Evolutionary conservation across 2,888 invertebrate genomes (phyloP).

Genomic region (Creontiades dilutus): DNA sequence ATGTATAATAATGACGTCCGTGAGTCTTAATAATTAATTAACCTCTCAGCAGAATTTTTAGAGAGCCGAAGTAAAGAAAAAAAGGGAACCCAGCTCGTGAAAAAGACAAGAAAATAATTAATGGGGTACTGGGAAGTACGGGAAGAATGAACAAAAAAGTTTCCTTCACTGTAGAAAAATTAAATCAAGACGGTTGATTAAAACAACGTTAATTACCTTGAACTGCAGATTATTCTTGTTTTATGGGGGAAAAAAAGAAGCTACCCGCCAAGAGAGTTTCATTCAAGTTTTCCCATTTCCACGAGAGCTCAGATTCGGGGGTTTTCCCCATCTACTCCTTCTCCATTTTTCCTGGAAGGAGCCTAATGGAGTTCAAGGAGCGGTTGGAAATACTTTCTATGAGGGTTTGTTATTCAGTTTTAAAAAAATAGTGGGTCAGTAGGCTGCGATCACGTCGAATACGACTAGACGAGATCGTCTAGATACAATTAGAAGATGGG

Average conservation of each 20-base stretch:
- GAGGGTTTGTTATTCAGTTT: too few relatives aligned
- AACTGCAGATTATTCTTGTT: slow-evolving; percentile 62
- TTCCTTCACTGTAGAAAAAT: slow-evolving; percentile 57
- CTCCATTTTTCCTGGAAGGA: not conserved
- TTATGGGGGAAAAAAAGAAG: slow-evolving; percentile 50
- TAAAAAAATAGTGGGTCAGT: too few relatives aligned
- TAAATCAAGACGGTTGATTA: slow-evolving; percentile 62
- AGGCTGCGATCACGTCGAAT: too few relatives aligned
- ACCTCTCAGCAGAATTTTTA: not conserved
- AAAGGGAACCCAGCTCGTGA: not conserved
- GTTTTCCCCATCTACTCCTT: too few relatives aligned
- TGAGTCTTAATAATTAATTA: not conserved
- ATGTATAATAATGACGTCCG: too few relatives aligned
- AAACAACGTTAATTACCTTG: slow-evolving; percentile 62
- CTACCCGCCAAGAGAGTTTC: slow-evolving; percentile 37
- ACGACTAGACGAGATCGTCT: too few relatives aligned
- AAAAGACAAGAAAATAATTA: slow-evolving; percentile 41
- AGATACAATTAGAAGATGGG: too few relatives aligned
- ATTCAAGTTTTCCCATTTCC: slow-evolving; percentile 57
- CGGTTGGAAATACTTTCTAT: not conserved
- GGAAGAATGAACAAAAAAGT: slow-evolving; percentile 30
- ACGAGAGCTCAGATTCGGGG: not conserved
- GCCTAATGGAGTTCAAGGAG: slow-evolving; percentile 33
- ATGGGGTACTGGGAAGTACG: slow-evolving; percentile 10
- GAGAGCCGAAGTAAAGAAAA: not conserved